These are phyloP conservation scores for Lordiphosa fenestrarum DNA, from an alignment of 2,888 invertebrate genomes.

Conservation along the genomic window DNA sequence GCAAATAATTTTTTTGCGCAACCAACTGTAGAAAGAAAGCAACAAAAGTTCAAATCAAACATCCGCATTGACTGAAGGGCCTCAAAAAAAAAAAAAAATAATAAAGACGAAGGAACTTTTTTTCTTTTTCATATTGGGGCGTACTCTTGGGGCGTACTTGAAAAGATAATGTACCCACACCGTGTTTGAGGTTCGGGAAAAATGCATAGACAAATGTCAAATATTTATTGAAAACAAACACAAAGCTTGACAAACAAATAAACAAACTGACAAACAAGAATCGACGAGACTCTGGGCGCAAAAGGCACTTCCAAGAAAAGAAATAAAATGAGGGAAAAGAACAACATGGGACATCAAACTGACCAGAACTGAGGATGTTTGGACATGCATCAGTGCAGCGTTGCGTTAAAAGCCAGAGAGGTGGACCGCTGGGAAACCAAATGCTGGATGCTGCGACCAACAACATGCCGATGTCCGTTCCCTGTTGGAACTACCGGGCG, in stretches of 20 bases:
- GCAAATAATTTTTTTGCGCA: conserved; percentile 51
- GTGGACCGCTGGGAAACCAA: conserved; percentile 21
- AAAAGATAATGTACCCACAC: conserved; percentile 71
- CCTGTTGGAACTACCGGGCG: conserved; percentile 48
- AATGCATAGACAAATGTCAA: conserved; percentile 75
- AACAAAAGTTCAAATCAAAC: conserved; percentile 51
- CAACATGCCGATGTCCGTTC: conserved; percentile 27
- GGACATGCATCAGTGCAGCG: conserved; percentile 67
- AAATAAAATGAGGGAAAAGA: conserved; percentile 55
- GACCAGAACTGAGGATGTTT: conserved; percentile 75
- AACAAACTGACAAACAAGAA: conserved; percentile 70
- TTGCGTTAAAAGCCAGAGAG: conserved; percentile 51
- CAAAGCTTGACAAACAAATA: conserved; percentile 59
- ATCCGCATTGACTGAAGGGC: conserved; percentile 48
- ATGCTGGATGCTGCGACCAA: conserved; percentile 19
- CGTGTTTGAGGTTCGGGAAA: conserved; percentile 54
- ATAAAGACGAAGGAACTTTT: conserved; percentile 1
- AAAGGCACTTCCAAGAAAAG: conserved; percentile 66
- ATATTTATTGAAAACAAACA: conserved; percentile 75
- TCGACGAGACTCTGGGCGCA: conserved; percentile 27
- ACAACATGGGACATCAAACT: conserved; percentile 56
- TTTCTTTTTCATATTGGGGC: conserved; percentile 14
- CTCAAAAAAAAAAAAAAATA: not conserved
- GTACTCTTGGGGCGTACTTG: conserved; percentile 46
- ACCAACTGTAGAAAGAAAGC: conserved; percentile 27